These are phyloP conservation scores for Porphyrio hochstetteri DNA, from an alignment of 2,113 vertebrate species.

Conservation along the genomic window DNA sequence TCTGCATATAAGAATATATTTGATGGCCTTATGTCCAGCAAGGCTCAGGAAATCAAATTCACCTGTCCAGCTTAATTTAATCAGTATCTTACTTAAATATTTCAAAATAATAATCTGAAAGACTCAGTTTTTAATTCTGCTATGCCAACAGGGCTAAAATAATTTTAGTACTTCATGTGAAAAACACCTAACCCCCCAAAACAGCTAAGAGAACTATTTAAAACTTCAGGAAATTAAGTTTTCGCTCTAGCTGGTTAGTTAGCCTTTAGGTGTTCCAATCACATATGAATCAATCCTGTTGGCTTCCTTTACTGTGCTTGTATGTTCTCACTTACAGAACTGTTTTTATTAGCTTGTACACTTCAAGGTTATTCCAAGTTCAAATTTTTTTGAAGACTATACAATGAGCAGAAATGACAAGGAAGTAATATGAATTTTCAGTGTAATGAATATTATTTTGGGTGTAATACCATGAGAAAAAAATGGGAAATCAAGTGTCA, in stretches of 20 bases:
- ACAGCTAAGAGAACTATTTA: not conserved
- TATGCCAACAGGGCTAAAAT: not conserved
- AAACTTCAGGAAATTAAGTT: not conserved
- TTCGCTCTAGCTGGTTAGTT: not conserved
- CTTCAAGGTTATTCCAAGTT: not conserved
- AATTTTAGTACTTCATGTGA: not conserved
- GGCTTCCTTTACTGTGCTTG: not conserved
- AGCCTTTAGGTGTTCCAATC: not conserved
- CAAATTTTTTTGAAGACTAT: not conserved
- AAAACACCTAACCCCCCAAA: not conserved
- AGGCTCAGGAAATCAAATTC: not conserved
- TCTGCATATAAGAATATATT: not conserved
- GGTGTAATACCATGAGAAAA: not conserved
- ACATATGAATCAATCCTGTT: not conserved
- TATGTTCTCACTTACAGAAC: constrained; percentile 11
- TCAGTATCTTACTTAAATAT: not conserved
- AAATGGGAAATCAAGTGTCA: not conserved
- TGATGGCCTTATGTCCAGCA: not conserved
- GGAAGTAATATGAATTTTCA: not conserved
- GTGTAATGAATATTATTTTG: not conserved
- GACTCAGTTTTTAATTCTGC: not conserved
- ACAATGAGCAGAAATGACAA: not conserved
- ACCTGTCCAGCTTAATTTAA: not conserved
- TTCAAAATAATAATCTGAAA: not conserved
- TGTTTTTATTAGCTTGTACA: not conserved